Evolutionary conservation across 2,888 invertebrate species (phyloP), one percentile per base, ranked within the genome.

Genomic region (Lymantria dispar): DNA sequence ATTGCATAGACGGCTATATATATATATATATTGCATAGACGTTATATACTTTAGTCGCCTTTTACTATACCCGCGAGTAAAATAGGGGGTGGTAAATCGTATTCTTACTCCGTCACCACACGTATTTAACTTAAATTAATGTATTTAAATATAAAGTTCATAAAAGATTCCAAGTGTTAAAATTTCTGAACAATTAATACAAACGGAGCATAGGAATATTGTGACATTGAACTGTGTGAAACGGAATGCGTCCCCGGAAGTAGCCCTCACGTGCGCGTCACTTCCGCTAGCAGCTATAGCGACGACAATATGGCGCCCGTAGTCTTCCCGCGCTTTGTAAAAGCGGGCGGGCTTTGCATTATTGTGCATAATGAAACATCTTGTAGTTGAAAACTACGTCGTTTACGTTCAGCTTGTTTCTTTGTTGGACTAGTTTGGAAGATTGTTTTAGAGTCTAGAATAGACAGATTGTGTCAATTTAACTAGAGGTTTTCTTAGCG

Each of bases 201-300:
- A 70, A 73, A 68, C 68, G 66, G 60, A 72, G 70, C 72, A 64
- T 66, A 58, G 72, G 71, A 78, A 81, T 79, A 80, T 81, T 79
- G 73, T 86, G 85, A 87, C 86, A 85, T 86, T 87, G 85, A 85
- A 84, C 80, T 80, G 87, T 81, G 86, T 85, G 80, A 78, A 87
- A 85, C 86, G 87, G 87, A 85, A 87, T 82, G 83, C 71, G 65
- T 65, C 76, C 84, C 78, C 87, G 89, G 89, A 90, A 87, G 84
- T 74, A 74, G 73, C 78, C 78, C 79, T 85, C 89, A 89, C 90
- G 89, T 88, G 89, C 87, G 86, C 86, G 81, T 81, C 78, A 78
- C 84, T 85, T 90, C 89, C 88, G 85, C 71, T 70, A 70, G 80
- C 80, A 76, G 83, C 79, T 80, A 87, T 86, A 85, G 84, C 86